These are phyloP conservation scores for Cyclopterus lumpus DNA, from an alignment of 2,797 vertebrate species.

Conservation along the genomic window DNA sequence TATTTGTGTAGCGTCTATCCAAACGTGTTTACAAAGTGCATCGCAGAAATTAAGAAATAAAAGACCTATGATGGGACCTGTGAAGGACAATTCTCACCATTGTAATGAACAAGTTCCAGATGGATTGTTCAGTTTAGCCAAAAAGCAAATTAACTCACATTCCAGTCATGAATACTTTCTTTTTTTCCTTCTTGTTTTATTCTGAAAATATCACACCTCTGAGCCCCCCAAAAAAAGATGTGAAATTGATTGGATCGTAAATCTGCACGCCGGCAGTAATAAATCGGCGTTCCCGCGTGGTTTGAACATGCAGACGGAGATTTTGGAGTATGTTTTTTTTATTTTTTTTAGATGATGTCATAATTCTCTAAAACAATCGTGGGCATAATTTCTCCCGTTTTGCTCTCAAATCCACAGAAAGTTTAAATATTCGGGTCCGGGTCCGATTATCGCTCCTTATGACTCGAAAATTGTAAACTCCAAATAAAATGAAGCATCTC, in stretches of 20 bases:
- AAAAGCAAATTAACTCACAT: not conserved
- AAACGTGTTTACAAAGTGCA: too few species aligned
- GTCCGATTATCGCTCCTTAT: slow-evolving; percentile 17
- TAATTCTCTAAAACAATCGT: slow-evolving; percentile 28
- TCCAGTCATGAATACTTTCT: slow-evolving; percentile 8
- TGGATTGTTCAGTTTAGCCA: not conserved
- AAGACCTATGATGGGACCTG: too few species aligned
- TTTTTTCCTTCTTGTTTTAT: slow-evolving; percentile 2
- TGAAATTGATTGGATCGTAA: slow-evolving; percentile 47
- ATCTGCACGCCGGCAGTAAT: too few species aligned
- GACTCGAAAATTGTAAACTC: slow-evolving; percentile 8
- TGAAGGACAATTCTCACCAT: not conserved
- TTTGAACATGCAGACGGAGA: too few species aligned
- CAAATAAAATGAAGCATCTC: slow-evolving; percentile 1
- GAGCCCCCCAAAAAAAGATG: too few species aligned
- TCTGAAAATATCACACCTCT: not conserved
- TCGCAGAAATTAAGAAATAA: too few species aligned
- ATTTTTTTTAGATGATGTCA: too few species aligned
- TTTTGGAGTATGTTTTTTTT: too few species aligned
- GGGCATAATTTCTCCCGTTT: slow-evolving; percentile 28
- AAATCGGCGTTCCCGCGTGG: too few species aligned
- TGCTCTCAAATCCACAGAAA: not conserved
- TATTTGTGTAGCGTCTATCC: too few species aligned
- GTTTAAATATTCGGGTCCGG: not conserved
- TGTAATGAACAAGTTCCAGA: too few species aligned